These are phyloP conservation scores for Pseudobourletiella spinata DNA, from an alignment of 1,140 invertebrate genomes.

Conservation along the genomic window DNA sequence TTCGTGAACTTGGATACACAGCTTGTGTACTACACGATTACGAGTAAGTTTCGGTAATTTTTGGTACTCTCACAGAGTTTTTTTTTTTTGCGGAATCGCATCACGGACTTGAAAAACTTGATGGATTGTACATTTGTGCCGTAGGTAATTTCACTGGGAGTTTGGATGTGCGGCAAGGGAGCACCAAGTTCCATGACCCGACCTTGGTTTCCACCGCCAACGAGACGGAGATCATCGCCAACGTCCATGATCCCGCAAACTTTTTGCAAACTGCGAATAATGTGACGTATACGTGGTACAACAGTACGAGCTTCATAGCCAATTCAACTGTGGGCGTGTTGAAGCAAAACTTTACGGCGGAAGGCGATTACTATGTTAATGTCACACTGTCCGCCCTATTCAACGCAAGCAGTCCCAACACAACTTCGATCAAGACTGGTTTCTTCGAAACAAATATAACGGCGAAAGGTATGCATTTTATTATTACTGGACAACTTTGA, in stretches of 20 bases:
- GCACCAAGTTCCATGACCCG: background rate
- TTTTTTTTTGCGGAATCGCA: background rate
- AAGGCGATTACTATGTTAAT: conserved; percentile 10
- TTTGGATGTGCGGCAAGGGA: conserved; percentile 16
- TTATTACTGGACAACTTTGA: too few species aligned
- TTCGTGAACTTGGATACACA: conserved; percentile 6
- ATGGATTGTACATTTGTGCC: background rate
- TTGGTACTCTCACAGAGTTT: too few species aligned
- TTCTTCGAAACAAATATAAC: conserved; percentile 23
- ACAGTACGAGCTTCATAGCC: conserved; percentile 10
- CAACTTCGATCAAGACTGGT: conserved; percentile 10
- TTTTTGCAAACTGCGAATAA: conserved; percentile 17
- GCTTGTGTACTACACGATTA: background rate
- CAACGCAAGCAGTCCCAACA: conserved; percentile 4
- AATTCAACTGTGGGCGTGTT: conserved; percentile 17
- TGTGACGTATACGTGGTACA: conserved; percentile 28
- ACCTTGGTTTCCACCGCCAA: conserved; percentile 16
- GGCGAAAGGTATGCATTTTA: conserved; percentile 31
- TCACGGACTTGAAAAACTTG: background rate
- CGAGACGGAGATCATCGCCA: conserved; percentile 17
- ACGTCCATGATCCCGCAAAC: conserved; percentile 27
- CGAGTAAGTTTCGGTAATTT: conserved; percentile 3
- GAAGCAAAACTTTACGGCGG: conserved; percentile 25
- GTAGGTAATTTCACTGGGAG: conserved; percentile 23
- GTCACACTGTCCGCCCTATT: conserved; percentile 23